Evolutionary conservation across 2,113 vertebrate genomes (phyloP), one percentile per base, ranked within the genome.

Genomic region (Malaclemys terrapin): DNA sequence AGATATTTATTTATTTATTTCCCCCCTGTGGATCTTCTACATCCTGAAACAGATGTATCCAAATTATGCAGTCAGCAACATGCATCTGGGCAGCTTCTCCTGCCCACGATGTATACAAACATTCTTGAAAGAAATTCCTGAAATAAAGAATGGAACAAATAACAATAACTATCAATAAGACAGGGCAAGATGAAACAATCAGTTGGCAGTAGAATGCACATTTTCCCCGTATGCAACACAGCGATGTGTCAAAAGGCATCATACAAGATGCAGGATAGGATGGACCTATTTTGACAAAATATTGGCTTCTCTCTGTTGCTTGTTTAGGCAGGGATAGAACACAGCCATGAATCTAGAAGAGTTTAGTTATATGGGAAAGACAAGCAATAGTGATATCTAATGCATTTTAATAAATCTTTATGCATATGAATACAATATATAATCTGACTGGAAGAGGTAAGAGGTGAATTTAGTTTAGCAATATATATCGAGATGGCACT

Each of bases 11-110:
- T 88, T 45, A 27, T 80, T 72, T 69, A 69, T n/a, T 89, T 88
- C 49, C 50, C n/a, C 1, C 1, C 0, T 22, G 24, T 54, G 47
- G 45, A 84, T 89, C 29, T 69, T 87, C 35, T 3, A 0, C 10
- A 10, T 69, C 87, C 90, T 84, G 52, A 88, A 65, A 82, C 3
- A 89, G 84, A 22, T n/a, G 3, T 52, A 11, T 75, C 69, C 56
- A 52, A 53, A 38, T 0, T 13, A 49, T 7, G n/a, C 52, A 82
- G 27, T 27, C 94, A 88, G 16, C 17, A 25, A 35, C 7, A 17
- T 52, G 29, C 56, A 52, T 38, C 5, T 47, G 42, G 75, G 47
- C 22, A 75, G 47, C 11, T 29, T 47, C 91, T 84, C 17, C 80
- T 31, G 24, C 11, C 22, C 38, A 45, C 16, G 42, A 45, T 78